Evolutionary conservation across 2,113 vertebrate species (phyloP), one percentile per base, ranked within the genome.

Genomic region (Syngnathus scovelli): DNA sequence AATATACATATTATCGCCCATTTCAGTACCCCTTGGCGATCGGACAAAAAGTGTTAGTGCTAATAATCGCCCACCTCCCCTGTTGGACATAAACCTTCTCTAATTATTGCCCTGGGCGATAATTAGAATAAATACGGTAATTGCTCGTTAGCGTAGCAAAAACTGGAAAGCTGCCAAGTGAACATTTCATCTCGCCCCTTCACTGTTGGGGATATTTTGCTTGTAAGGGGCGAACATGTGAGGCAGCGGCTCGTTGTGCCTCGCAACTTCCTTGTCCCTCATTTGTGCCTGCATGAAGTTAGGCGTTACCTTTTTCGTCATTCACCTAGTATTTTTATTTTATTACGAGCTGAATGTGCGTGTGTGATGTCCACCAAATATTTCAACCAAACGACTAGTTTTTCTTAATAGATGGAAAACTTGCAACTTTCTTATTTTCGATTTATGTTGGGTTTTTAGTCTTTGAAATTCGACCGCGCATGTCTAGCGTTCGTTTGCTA

Each of bases 361-460:
- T 13, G 6, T 18, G 19, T 2, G 49, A 51, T 7, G 38, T 62
- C 60, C 3, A 21, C 60, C 60, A 62, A 62, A 62, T 23, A 62
- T 62, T 62, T 62, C 36, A 60, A 38, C 60, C 60, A 62, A 62
- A 43, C 38, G 5, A n/a, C 16, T 61, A 3, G 7, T n/a, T 60
- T 60, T 60, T 33, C 58, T 41, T 11, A 3, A 13, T 13, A 15
- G 60, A 3, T 15, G 6, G 6, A 7, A 58, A 58, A 15, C 2
- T 21, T 6, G 1, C 6, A 16, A 7, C 2, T 0, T 33, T 2
- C 23, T 15, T 5, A 15, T 56, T 56, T 56, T 54, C n/a, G 11
- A 23, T 56, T 23, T 2, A 15, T 56, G 5, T 6, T 13, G 23
- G 10, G 5, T 56, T 56, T 33, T 10, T 13, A 56, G 23, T 56